Percentiles rank a stretch among this genome's conserved stretches.
Evolutionary conservation across 2,113 vertebrate species (phyloP).

Genomic region (Protobothrops mucrosquamatus): DNA sequence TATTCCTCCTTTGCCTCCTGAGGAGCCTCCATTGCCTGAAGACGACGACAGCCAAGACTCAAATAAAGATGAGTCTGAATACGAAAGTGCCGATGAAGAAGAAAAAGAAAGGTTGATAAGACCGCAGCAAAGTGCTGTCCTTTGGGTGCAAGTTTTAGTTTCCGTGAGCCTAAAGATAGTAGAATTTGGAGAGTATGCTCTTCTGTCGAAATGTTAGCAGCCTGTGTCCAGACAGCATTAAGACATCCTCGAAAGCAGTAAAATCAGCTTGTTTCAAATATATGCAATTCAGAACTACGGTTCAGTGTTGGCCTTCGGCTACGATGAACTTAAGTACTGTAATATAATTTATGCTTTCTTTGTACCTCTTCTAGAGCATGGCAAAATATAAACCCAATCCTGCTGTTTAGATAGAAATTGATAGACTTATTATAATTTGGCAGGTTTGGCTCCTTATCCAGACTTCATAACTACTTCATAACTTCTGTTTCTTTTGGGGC

Average conservation of each 20-base stretch:
- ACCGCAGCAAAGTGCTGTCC: neutral
- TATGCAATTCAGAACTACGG: neutral
- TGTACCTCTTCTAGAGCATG: neutral
- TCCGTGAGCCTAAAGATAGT: neutral
- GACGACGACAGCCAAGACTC: slow-evolving; percentile 76
- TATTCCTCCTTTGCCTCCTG: slow-evolving; percentile 82
- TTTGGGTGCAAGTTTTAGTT: neutral
- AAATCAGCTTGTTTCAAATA: neutral
- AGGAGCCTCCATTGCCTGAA: slow-evolving; percentile 87
- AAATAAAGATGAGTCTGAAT: slow-evolving; percentile 87
- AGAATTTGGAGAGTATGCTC: neutral
- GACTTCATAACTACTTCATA: neutral
- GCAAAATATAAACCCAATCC: neutral
- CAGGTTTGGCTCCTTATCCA: neutral
- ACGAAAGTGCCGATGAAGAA: slow-evolving; percentile 90
- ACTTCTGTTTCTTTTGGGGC: neutral
- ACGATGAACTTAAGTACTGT: neutral
- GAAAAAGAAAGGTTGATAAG: slow-evolving; percentile 84
- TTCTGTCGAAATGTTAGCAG: neutral
- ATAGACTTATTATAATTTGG: neutral
- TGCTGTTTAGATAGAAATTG: neutral
- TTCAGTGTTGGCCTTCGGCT: neutral
- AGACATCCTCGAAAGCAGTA: neutral
- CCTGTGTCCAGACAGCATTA: too few species aligned
- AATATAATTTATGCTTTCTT: neutral